Base-by-base conservation (phyloP, 1,140 invertebrate genomes). In the Chironomus striatipennis region DNA sequence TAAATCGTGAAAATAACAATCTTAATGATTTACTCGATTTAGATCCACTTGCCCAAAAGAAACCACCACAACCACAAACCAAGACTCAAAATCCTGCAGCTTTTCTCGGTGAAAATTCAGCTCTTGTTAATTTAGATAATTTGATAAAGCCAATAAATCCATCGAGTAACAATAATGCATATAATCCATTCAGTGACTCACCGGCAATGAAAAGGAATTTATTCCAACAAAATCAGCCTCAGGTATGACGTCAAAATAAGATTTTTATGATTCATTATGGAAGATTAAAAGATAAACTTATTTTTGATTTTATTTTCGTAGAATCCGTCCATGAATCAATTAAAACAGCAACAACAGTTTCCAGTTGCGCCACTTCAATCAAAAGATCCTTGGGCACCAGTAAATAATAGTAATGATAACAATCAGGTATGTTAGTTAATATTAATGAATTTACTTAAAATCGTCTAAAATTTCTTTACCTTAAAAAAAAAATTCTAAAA, bases 51-150 rank as follows among this genome's bases (percentile, higher is more conserved):
- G 80, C 80, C 75, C 79, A 78, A n/a, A 77, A 81, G 24, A 82
- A 82, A 76, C 80, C 79, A 73, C 5, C 47, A n/a, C 8, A 9
- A 47, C 47, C 12, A 57, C 12, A 15, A 57, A 15, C 12, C 24
- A 34, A 34, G 24, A 34, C 24, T 34, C 24, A 93, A 81, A 96
- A 95, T 74, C 95, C 96, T 8, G 93, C 95, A 77, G 90, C 90
- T 77, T 98, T 98, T 84, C 87, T 98, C 7, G 96, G 96, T 18
- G 94, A 97, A 84, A 98, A 98, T 84, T 95, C 93, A 20, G 88
- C 90, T 77, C 87, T 98, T 75, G 96, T 98, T 65, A 98, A 98
- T 87, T 86, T 98, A 79, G 96, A 98, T 84, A 95, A 97, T 85
- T 87, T 98, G 79, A 92, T 98, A 75, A 93, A 92, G 78, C 85